Evolutionary conservation across 2,797 vertebrate genomes (phyloP), one percentile per base, ranked within the genome.

Genomic region (Brachyrhaphis roseni): DNA sequence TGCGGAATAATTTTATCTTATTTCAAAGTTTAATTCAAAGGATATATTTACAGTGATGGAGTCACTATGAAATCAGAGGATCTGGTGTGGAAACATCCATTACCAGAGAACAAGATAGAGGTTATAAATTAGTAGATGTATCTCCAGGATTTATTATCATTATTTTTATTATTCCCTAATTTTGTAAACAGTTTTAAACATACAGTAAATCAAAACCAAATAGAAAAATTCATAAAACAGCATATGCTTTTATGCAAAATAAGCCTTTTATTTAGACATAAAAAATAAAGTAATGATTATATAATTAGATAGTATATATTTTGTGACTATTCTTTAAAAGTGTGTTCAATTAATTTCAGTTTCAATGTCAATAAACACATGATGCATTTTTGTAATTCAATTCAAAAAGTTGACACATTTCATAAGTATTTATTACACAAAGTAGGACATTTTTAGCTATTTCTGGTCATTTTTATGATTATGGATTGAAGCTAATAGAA

Each of bases 251-350:
- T 18, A 23, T 36, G 16, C 34, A 64, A 64, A 64, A 34, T 8
- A 6, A 36, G 31, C 3, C 11, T 47, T 3, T 31, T 47, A n/a
- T 47, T 53, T 2, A 47, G 28, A 66, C 64, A 2, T 39, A 31
- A 72, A 66, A 78, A 78, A 53, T 88, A 41, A 87, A 85, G 66
- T 75, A 51, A 51, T 20, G 13, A 59, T 28, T 43, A 78, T 57
- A 1, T 62, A 28, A 34, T 3, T 0, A 45, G 47, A 57, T 1
- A 5, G 3, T 13, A 28, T 3, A 77, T 5, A 46, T 45, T 39
- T 53, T 23, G 2, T 0, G 4, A 0, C 3, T 15, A 26, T 41
- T 68, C 8, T 23, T 39, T 39, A 68, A 8, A 68, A 5, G 3
- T 66, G 18, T 68, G 15, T 64, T 39, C 5, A 64, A 15, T 16